phyloP scores from a whole-genome alignment of 2,888 invertebrate species.

The Drosophila villosipedis region DNA sequence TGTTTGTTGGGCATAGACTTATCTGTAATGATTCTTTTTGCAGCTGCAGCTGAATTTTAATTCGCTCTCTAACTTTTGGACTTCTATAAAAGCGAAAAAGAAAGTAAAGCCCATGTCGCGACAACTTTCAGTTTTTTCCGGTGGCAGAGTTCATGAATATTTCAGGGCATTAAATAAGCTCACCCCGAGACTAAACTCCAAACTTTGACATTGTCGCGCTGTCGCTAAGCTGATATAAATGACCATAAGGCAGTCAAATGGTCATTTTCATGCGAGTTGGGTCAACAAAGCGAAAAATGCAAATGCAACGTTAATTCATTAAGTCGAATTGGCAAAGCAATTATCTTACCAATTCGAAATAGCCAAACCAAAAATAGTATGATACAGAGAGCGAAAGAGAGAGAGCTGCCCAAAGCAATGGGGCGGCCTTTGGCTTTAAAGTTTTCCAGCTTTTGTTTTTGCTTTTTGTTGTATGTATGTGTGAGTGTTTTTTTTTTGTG shows the following conservation, averaged over 20 bases:
- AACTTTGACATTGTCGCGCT: conserved; percentile 60
- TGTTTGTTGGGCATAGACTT: conserved; percentile 14
- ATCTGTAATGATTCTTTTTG: conserved; percentile 47
- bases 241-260: conserved; percentile 59
- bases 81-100: conserved; percentile 56
- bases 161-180: conserved; percentile 63
- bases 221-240: conserved; percentile 49
- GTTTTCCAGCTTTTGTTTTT: conserved; percentile 32
- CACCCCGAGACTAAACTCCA: conserved; percentile 46
- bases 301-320: conserved; percentile 67
- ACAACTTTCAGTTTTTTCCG: conserved; percentile 46
- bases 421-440: conserved; percentile 63
- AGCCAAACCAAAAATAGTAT: conserved; percentile 16
- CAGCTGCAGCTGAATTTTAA: conserved; percentile 36
- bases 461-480: background rate
- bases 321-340: conserved; percentile 69
- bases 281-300: conserved; percentile 64
- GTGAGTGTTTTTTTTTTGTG: background rate
- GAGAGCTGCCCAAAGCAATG: conserved; percentile 28
- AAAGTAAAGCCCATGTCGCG: conserved; percentile 46
- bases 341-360: conserved; percentile 53
- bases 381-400: conserved; percentile 1
- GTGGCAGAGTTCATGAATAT: conserved; percentile 60
- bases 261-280: conserved; percentile 39
- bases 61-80: conserved; percentile 14